Evolutionary conservation across 2,113 vertebrate species (phyloP), one percentile per base, ranked within the genome.

Genomic region (Sinosuthora webbiana): DNA sequence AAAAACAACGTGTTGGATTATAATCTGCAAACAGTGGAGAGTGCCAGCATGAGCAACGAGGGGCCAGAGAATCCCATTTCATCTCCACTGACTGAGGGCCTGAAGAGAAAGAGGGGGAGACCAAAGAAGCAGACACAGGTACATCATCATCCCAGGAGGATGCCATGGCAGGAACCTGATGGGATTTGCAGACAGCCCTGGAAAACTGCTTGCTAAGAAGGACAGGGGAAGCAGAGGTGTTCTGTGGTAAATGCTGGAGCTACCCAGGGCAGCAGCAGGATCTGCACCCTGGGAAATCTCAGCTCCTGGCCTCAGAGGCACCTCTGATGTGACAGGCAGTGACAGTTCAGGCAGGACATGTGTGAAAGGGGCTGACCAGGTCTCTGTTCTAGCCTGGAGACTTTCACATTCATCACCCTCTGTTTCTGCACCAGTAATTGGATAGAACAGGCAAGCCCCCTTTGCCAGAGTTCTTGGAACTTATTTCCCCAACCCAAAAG

Each of bases 91-190:
- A 55, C 69, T 0, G 83, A 92, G n/a, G 56, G 75, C n/a, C 41
- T 93, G 67, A 97, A 97, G 91, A 96, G 56, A 83, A 97, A 97
- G 85, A 94, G 95, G 11, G 97, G 97, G 49, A 94, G 97, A 56
- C 97, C 97, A 71, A 96, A 89, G 88, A 97, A 97, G 49, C 95
- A 93, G 69, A 89, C 84, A 9, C 95, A 97, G 95, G 97, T 97
- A 45, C 25, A 35, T 19, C 23, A 35, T 19, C 23, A 39, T 62
- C 56, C 44, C 39, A 33, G 14, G 52, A 74, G 42, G 28, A 13
- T 90, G 69, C 35, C 76, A 0, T 37, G 76, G 65, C n/a, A 31
- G 52, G 37, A 75, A 11, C 47, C 35, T 39, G 9, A 2, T n/a
- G 24, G 78, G 64, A 44, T 81, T 41, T 80, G 41, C 37, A 57